These are phyloP conservation scores for Orthonychiurus folsomi DNA, from an alignment of 2,888 invertebrate species.

Conservation along the genomic window DNA sequence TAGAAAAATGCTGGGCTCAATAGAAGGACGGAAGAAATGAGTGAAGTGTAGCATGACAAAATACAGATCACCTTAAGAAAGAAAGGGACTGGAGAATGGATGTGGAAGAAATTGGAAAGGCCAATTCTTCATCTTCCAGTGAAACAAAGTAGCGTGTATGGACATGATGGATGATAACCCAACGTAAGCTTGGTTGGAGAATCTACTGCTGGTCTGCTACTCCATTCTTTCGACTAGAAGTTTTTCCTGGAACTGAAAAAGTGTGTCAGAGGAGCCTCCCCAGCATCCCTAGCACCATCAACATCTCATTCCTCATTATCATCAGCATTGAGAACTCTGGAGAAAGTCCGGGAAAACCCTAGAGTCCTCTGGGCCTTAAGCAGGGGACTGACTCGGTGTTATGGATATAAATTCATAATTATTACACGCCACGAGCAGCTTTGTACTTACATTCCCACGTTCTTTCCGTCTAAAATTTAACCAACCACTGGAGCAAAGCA, in stretches of 20 bases:
- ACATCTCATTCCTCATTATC: constrained; percentile 1
- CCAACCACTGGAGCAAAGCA: no score
- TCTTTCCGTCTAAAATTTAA: no score
- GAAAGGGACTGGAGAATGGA: neutral
- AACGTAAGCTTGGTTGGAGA: no score
- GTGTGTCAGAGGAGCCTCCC: neutral
- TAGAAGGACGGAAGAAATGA: no score
- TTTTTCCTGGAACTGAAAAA: neutral
- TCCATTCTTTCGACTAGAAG: no score
- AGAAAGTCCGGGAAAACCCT: no score
- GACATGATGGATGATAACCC: neutral
- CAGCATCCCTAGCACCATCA: neutral
- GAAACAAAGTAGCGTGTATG: neutral
- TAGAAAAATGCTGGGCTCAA: no score
- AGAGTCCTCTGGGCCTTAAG: neutral
- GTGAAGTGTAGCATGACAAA: no score
- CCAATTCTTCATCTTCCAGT: neutral
- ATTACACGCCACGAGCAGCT: neutral
- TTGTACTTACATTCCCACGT: no score
- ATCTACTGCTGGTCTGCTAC: no score
- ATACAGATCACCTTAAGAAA: no score
- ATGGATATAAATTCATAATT: neutral
- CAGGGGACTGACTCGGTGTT: neutral
- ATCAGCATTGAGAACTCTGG: neutral
- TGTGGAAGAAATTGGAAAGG: neutral